These are phyloP conservation scores for Dallia pectoralis DNA, from an alignment of 2,797 vertebrate species.

Conservation along the genomic window DNA sequence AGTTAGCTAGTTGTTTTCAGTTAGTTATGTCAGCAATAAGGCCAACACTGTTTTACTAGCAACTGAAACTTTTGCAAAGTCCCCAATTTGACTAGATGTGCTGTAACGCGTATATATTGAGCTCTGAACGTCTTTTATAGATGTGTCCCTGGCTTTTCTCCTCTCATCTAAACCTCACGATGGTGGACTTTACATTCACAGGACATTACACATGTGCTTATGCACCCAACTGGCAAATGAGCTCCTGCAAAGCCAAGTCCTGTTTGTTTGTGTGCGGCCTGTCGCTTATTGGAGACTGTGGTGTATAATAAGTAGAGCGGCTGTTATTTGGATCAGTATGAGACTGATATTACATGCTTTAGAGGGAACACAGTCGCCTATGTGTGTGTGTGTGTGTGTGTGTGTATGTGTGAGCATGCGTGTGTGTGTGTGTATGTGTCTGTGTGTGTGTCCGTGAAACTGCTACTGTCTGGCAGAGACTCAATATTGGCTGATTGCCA, in stretches of 20 bases:
- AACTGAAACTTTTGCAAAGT: neutral
- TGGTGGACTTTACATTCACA: neutral
- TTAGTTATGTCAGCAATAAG: neutral
- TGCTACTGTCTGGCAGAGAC: neutral
- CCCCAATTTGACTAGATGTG: neutral
- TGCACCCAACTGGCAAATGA: neutral
- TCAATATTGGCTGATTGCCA: neutral
- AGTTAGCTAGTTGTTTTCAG: neutral
- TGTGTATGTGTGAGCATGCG: conserved; percentile 1
- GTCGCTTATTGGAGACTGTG: neutral
- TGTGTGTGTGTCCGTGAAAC: neutral
- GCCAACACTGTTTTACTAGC: neutral
- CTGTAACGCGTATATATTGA: neutral
- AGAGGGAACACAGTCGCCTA: neutral
- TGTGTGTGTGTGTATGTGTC: conserved; percentile 14
- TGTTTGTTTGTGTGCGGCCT: neutral
- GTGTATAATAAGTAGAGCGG: neutral
- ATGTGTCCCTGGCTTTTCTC: neutral
- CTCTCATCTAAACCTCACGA: neutral
- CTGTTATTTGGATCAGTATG: neutral
- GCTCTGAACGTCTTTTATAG: neutral
- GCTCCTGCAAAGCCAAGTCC: neutral
- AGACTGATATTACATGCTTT: neutral
- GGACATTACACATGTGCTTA: neutral
- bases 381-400: neutral